Conservation (phyloP, 2,888 invertebrate genomes). For the Ophion ventricosus region DNA sequence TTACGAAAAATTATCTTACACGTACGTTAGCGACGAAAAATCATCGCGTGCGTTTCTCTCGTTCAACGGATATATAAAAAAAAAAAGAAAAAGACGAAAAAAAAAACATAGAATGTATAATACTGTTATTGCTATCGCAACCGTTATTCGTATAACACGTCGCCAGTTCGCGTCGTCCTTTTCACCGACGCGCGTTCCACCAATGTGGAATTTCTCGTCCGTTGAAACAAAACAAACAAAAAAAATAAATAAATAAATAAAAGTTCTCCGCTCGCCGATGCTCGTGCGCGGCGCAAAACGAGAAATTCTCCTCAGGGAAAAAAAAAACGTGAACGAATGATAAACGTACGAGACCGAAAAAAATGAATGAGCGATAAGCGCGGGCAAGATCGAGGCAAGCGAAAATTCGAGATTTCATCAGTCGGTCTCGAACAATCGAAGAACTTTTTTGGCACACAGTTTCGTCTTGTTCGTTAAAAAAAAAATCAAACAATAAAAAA, state of each 20-base stretch:
- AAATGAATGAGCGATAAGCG: not conserved
- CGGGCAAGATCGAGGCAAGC: slow-evolving; percentile 12
- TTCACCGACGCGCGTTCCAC: not conserved
- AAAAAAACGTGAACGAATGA: not conserved
- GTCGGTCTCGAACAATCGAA: not conserved
- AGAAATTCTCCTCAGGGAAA: not conserved
- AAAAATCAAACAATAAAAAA: too few relatives aligned
- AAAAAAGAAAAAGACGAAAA: slow-evolving; percentile 42
- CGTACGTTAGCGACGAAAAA: slow-evolving; percentile 34
- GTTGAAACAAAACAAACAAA: not conserved
- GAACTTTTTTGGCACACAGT: slow-evolving; percentile 16
- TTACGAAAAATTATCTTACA: slow-evolving; percentile 42
- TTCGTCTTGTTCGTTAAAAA: not conserved
- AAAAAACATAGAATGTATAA: slow-evolving; percentile 51
- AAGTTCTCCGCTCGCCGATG: not conserved
- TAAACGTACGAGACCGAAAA: not conserved
- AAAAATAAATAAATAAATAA: not conserved
- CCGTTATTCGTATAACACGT: slow-evolving; percentile 3
- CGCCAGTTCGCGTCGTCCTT: not conserved
- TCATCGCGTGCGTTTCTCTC: not conserved
- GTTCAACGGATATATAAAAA: slow-evolving; percentile 9
- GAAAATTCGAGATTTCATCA: slow-evolving; percentile 8
- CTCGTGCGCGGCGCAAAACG: not conserved
- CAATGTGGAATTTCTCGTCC: not conserved
- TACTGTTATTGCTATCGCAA: slow-evolving; percentile 64